Base-by-base conservation (phyloP, 2,888 invertebrate species). In the Zonitis immaculata region DNA sequence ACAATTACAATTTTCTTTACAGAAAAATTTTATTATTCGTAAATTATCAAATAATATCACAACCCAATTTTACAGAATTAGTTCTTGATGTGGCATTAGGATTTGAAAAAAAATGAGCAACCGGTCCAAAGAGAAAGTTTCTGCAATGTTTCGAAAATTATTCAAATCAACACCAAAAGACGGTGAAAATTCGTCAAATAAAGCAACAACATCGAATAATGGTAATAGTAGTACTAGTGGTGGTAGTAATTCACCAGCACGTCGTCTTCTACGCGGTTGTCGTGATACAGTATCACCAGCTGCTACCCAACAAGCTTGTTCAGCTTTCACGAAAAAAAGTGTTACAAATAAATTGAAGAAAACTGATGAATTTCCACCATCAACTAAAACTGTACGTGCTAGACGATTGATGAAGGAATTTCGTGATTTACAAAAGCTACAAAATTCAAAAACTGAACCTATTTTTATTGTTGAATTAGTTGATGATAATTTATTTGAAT, bases 341-440 rank as follows among this genome's bases (percentile, higher is more conserved):
- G 18, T 20, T 6, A 39, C 16, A 9, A 5, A 4, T n/a, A 39
- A 39, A 39, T 9, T 39, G 2, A 62, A 76, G 75, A 46, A 71
- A 75, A 58, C 65, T n/a, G 65, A 69, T 47, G 69, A 68, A 25
- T 56, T 51, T 50, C 66, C 77, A 63, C 67, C 78, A 65, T 80
- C 84, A 64, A 82, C 82, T 66, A 82, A 82, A 68, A 82, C 82
- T 44, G 85, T 87, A 48, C 83, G 91, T 60, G 84, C 89, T 27
- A 81, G 90, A 56, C 79, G 92, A 44, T 82, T 92, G 52, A 92
- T 92, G 91, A 91, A 91, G 73, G 91, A 91, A 69, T 83, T 88
- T 61, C 85, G 86, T 62, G 90, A 91, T 74, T 86, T 91, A 66
- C 88, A 90, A 71, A 82, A 85, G 66, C 77, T 84, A 57, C 89